These are phyloP conservation scores for Taxidea taxus DNA, from an alignment of 2,113 vertebrate genomes.

Conservation along the genomic window DNA sequence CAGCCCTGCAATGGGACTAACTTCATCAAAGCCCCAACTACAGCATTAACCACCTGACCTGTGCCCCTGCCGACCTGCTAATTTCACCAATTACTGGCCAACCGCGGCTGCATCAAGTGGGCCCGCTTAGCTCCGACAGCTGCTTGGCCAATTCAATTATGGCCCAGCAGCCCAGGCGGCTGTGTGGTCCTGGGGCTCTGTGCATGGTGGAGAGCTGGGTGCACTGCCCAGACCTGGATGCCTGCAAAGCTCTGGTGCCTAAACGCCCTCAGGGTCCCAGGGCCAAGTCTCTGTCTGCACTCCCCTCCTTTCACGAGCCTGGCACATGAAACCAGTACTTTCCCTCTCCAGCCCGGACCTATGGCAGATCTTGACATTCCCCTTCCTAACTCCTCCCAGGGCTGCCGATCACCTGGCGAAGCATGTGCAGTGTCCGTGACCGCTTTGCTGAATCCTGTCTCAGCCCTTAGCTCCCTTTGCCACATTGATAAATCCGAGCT, in stretches of 20 bases:
- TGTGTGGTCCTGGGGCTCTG: background rate
- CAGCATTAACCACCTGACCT: conserved; percentile 90
- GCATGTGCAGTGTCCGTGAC: fast-evolving
- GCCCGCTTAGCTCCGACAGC: conserved; percentile 89
- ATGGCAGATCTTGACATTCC: fast-evolving
- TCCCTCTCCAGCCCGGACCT: too few species aligned
- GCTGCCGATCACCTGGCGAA: background rate
- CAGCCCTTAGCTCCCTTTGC: background rate
- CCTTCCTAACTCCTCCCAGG: background rate
- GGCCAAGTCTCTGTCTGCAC: background rate
- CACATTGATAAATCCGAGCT: background rate
- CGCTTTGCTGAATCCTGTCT: background rate
- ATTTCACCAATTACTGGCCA: conserved; percentile 91
- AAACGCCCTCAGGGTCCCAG: background rate
- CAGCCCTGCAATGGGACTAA: conserved; percentile 78
- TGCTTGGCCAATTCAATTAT: conserved; percentile 92
- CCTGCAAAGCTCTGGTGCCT: fast-evolving
- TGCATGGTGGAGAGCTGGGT: background rate
- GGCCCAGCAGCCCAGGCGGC: conserved; percentile 73
- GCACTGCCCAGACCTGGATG: background rate
- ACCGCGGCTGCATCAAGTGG: conserved; percentile 91
- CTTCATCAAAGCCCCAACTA: conserved; percentile 84
- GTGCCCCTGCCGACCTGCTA: conserved; percentile 89
- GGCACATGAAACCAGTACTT: background rate
- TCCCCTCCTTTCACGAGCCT: background rate